Conservation (phyloP, 2,888 invertebrate species). For the Conchocele bisecta region DNA sequence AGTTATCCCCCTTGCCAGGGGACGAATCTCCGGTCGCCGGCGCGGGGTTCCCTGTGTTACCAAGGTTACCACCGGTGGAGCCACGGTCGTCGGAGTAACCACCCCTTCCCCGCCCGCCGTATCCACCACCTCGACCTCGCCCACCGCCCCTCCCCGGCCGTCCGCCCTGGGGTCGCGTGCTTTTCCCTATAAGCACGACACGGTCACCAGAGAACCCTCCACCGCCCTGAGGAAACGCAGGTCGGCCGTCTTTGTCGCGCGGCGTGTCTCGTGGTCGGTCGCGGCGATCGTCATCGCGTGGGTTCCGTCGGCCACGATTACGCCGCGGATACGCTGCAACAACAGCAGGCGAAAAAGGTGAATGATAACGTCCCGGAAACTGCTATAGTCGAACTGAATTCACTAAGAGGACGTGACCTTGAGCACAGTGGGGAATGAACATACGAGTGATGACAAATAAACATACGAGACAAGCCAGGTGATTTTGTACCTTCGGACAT, state of each 20-base stretch:
- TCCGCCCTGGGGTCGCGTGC: constrained; percentile 43
- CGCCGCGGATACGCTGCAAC: constrained; percentile 3
- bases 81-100: constrained; percentile 20
- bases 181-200: constrained; percentile 51
- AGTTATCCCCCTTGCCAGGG: too few relatives aligned
- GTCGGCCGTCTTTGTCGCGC: background rate
- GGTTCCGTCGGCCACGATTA: constrained; percentile 16
- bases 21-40: too few relatives aligned
- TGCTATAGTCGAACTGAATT: too few relatives aligned
- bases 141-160: constrained; percentile 42
- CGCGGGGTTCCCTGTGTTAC: too few relatives aligned
- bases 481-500: too few relatives aligned
- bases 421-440: too few relatives aligned
- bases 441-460: too few relatives aligned
- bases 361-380: too few relatives aligned
- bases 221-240: constrained; percentile 1
- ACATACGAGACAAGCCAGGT: too few relatives aligned
- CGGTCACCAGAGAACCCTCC: constrained; percentile 46
- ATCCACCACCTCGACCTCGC: constrained; percentile 40
- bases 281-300: constrained; percentile 18
- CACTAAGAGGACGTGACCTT: too few relatives aligned
- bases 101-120: constrained; percentile 42
- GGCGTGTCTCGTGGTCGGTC: constrained; percentile 19
- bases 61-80: background rate
- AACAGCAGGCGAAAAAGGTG: too few relatives aligned